Evolutionary conservation across 2,797 vertebrate genomes (phyloP).

Genomic region (Cottoperca gobio): DNA sequence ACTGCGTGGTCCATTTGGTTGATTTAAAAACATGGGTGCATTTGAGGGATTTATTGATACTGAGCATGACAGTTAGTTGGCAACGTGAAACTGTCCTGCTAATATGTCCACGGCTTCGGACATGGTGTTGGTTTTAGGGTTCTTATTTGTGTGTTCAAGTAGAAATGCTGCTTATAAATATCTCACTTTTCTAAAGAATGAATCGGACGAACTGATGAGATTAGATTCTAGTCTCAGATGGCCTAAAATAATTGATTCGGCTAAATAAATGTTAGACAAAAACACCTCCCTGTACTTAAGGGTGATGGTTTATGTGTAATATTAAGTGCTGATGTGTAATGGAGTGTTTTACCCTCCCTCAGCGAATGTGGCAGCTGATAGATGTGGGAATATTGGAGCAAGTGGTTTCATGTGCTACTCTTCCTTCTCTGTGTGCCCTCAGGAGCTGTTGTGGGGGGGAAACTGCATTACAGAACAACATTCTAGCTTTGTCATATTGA

Average conservation of each 20-base stretch:
- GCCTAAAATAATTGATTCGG: background rate
- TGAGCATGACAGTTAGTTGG: too few species aligned
- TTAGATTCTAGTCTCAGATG: background rate
- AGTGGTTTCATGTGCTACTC: conserved; percentile 8
- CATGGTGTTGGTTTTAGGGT: too few species aligned
- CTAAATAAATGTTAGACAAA: background rate
- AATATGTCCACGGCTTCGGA: background rate
- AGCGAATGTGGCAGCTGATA: too few species aligned
- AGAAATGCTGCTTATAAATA: too few species aligned
- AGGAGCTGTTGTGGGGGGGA: conserved; percentile 6
- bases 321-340: conserved; percentile 13
- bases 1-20: too few species aligned
- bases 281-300: background rate
- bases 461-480: conserved; percentile 9
- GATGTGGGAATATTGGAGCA: conserved; percentile 23
- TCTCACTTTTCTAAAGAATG: too few species aligned
- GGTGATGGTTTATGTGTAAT: conserved; percentile 7
- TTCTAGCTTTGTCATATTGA: conserved; percentile 25
- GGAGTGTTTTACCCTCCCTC: conserved; percentile 5
- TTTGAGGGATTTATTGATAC: too few species aligned
- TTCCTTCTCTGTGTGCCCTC: conserved; percentile 19
- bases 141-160: too few species aligned
- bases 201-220: too few species aligned
- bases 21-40: too few species aligned
- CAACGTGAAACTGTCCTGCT: too few species aligned